Percentiles rank a stretch among this genome's conserved stretches.
Evolutionary conservation across 2,113 vertebrate species (phyloP).

Genomic region (Eolophus roseicapilla): DNA sequence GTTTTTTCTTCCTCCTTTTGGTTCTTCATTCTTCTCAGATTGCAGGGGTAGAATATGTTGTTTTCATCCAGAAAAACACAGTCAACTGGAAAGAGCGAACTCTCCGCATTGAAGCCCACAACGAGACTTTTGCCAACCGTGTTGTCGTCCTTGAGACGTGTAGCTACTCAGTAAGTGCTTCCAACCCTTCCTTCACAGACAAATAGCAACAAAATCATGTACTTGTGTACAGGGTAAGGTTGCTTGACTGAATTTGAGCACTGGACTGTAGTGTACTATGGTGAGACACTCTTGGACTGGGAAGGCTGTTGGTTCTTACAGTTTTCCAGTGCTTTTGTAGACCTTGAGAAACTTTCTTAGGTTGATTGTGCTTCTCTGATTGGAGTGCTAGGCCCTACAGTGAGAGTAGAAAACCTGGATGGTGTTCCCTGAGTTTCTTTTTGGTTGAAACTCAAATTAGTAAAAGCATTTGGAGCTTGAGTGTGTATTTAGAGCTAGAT

Average conservation of each 20-base stretch:
- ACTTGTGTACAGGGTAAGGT: neutral
- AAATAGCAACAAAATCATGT: neutral
- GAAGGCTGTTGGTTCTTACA: too few relatives aligned
- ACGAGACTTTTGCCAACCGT: constrained; percentile 82
- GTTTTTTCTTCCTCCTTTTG: fast-evolving
- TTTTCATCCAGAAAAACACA: constrained; percentile 83
- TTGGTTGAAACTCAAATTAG: neutral
- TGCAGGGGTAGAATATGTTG: constrained; percentile 81
- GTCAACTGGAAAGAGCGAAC: constrained; percentile 83
- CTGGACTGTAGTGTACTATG: fast-evolving
- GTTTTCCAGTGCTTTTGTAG: neutral
- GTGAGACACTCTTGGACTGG: neutral
- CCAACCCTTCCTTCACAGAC: neutral
- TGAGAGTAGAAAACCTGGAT: neutral
- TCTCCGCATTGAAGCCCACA: constrained; percentile 80
- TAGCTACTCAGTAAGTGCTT: constrained; percentile 78
- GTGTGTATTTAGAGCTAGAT: neutral
- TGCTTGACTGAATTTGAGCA: neutral
- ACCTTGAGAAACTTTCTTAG: neutral
- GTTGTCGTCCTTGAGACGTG: constrained; percentile 80
- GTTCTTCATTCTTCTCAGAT: constrained; percentile 64
- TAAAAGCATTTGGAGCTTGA: neutral
- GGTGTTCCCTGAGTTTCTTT: neutral
- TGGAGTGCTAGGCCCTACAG: neutral
- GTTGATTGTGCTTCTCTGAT: neutral